Base-by-base conservation (phyloP, 2,797 vertebrate species). In the Setipinna tenuifilis region DNA sequence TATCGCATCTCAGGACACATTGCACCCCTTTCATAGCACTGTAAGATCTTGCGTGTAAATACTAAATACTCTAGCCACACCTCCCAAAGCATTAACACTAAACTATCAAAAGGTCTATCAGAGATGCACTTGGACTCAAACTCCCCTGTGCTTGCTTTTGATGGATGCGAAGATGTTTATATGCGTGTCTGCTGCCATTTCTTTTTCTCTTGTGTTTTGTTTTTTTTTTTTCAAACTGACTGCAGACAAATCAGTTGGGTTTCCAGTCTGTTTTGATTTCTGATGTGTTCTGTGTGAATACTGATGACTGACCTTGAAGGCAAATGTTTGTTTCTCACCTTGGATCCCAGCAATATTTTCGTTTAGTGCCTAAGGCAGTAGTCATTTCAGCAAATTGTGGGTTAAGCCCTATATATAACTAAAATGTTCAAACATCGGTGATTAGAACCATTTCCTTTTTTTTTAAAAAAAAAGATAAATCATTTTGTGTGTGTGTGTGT, bases 11-110 rank as follows among this genome's bases (percentile, higher is more conserved):
- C 19, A 31, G 71, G 71, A 44, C 35, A 78, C 71, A 44, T 44
- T 78, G 35, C 7, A 6, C 28, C 71, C 71, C 71, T 6, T 78
- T 78, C 71, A 78, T 78, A 78, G 35, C 71, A 44, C 35, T 44
- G 19, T 41, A 44, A 19, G 71, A 21, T 78, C 71, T 78, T 61
- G 5, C 58, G 17, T 78, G 71, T 78, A 78, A 78, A 78, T 71
- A 71, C 65, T 31, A 71, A 71, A 71, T 78, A 44, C 71, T 21
- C 68, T 54, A 54, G 50, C 50, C 50, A 54, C 50, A 54, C 50
- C 31, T 35, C 71, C 71, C 19, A 35, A 78, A 41, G 31, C 71
- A 78, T 78, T 78, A 78, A 44, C 71, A 78, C 31, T 21, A 44
- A 25, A 78, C 35, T 78, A 78, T 78, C 35, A 1, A 78, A 31